Evolutionary conservation across 2,797 vertebrate genomes (phyloP), one percentile per base, ranked within the genome.

Genomic region (Pseudochromis fuscus): DNA sequence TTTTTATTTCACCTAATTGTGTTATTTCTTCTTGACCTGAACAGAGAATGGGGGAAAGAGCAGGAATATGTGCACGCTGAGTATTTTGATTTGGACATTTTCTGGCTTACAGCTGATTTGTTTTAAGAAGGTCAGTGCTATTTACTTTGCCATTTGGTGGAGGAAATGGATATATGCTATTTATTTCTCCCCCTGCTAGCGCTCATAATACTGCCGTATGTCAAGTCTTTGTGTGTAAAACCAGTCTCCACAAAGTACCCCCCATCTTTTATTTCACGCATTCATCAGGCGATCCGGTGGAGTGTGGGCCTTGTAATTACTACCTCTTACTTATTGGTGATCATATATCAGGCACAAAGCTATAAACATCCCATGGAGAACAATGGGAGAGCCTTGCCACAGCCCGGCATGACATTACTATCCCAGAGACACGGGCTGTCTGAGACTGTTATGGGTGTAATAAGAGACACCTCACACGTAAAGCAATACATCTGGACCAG

Each of bases 381-480:
- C 92, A 92, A 93, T 93, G 84, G 83, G 49, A 56, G 73, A 88
- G 72, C 84, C 62, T 76, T 79, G 82, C 87, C 87, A 86, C 76
- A 75, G 88, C 84, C 75, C 52, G 78, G 79, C 83, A 72, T 91
- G 89, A 86, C 87, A 87, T 86, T 78, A 81, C 90, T 70, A 82
- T 89, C 81, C 87, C 77, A 78, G 72, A 88, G 83, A 89, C 89
- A 85, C 75, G 25, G 87, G 79, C 88, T 91, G 91, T 90, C 87
- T 87, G 77, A 88, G 88, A 86, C 87, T 92, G 90, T 94, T 91
- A 91, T 89, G 83, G 85, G 83, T 90, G 93, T 91, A 94, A 93
- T 82, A 79, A 81, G 90, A 93, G 89, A 90, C 77, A 86, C 67
- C 87, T 89, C 86, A 69, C 86, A 81, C 81, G 81, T 77, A 79